phyloP scores from a whole-genome alignment of 2,113 vertebrate genomes.

The Petromus typicus region DNA sequence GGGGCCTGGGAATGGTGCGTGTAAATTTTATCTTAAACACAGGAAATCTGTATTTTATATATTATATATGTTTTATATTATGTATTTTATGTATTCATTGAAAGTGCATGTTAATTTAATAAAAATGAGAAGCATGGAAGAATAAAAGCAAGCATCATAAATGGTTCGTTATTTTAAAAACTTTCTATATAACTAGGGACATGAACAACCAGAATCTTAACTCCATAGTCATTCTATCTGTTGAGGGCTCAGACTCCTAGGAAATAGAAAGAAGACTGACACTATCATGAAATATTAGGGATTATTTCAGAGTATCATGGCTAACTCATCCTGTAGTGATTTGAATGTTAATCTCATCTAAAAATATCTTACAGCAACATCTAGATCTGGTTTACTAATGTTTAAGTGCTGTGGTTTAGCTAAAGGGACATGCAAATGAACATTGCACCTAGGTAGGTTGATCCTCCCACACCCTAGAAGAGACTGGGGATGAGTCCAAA shows the following conservation, averaged over 20 bases:
- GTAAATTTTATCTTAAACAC: not conserved
- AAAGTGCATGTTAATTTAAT: not conserved
- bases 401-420: not conserved
- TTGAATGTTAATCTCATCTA: not conserved
- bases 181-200: not conserved
- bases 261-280: not conserved
- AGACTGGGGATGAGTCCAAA: not conserved
- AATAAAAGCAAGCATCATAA: not conserved
- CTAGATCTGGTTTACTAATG: not conserved
- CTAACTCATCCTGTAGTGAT: not conserved
- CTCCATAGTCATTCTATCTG: not conserved
- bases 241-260: not conserved
- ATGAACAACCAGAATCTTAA: not conserved
- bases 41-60: too few relatives aligned
- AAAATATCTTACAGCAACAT: not conserved
- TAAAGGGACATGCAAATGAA: not conserved
- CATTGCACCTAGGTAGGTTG: not conserved
- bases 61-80: not conserved
- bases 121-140: not conserved
- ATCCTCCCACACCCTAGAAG: not conserved
- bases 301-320: not conserved
- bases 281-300: not conserved
- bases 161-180: conserved; percentile 15
- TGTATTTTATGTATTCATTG: not conserved
- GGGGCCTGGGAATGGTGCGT: not conserved